Evolutionary conservation across 2,113 vertebrate genomes (phyloP).

Genomic region (Cephalopterus ornatus): DNA sequence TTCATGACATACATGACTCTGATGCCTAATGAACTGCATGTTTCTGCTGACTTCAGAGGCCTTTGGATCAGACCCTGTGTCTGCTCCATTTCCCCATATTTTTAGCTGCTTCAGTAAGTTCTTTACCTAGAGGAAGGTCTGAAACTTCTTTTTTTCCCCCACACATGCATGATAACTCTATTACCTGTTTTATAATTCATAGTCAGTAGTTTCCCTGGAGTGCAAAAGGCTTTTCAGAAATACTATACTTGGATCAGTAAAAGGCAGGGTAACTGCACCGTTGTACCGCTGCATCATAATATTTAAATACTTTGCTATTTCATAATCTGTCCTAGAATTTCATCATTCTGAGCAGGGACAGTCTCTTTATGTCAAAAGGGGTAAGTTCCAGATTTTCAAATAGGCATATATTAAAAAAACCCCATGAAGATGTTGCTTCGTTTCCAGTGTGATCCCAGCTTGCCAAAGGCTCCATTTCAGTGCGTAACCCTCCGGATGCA

Average conservation of each 20-base stretch:
- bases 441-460: constrained; percentile 1
- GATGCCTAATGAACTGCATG: not conserved
- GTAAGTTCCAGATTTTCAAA: constrained; percentile 44
- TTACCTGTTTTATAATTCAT: constrained; percentile 44
- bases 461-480: constrained; percentile 53
- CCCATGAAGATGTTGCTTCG: not conserved
- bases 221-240: constrained; percentile 23
- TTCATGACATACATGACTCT: not conserved
- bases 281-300: not conserved
- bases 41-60: not conserved
- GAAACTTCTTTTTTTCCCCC: not conserved
- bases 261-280: not conserved
- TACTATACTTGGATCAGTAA: not conserved
- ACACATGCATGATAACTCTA: not conserved
- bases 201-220: not conserved
- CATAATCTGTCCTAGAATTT: not conserved
- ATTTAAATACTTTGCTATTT: constrained; percentile 20
- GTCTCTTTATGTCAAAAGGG: constrained; percentile 18
- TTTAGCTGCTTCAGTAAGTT: not conserved
- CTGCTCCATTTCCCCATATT: not conserved
- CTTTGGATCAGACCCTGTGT: not conserved
- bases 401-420: not conserved
- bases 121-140: not conserved
- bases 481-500: not conserved
- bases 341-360: not conserved